Conservation (phyloP, 1,140 invertebrate species). For the Pseudomyrmex pallidus region DNA sequence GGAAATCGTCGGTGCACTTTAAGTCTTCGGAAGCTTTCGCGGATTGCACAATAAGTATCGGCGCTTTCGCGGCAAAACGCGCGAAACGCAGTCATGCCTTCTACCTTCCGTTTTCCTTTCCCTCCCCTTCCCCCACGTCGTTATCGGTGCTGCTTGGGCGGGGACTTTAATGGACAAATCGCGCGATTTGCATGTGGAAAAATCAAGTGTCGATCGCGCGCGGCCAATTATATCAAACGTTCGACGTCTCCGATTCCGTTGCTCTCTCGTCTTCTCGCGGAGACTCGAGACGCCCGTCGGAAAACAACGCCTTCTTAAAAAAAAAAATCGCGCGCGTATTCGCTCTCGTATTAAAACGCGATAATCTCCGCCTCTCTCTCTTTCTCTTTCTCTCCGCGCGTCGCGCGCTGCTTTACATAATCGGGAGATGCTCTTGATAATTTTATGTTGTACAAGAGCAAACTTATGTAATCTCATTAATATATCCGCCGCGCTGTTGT, state of each 20-base stretch:
- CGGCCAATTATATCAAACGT: slow-evolving; percentile 41
- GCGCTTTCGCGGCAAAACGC: slow-evolving; percentile 41
- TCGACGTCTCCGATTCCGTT: neutral
- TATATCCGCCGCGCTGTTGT: slow-evolving; percentile 36
- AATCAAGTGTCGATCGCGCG: slow-evolving; percentile 44
- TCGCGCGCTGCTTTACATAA: slow-evolving; percentile 38
- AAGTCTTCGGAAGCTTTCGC: slow-evolving; percentile 56
- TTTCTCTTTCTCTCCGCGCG: neutral
- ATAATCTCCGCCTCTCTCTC: slow-evolving; percentile 18
- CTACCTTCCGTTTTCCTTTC: neutral
- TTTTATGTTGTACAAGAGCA: slow-evolving; percentile 51
- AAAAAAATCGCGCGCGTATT: neutral
- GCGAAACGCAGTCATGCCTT: neutral
- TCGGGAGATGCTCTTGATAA: slow-evolving; percentile 40
- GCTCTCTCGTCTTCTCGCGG: neutral
- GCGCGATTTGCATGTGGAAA: slow-evolving; percentile 42
- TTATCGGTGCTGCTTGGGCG: neutral
- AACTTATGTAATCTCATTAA: slow-evolving; percentile 61
- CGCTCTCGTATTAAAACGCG: slow-evolving; percentile 41
- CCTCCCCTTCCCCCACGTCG: neutral
- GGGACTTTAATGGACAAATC: slow-evolving; percentile 51
- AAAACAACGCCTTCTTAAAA: no score
- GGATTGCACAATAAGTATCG: slow-evolving; percentile 58
- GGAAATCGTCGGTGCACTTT: slow-evolving; percentile 60
- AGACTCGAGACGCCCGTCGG: no score